Evolutionary conservation across 1,140 invertebrate species (phyloP).

Genomic region (Epicauta chinensis): DNA sequence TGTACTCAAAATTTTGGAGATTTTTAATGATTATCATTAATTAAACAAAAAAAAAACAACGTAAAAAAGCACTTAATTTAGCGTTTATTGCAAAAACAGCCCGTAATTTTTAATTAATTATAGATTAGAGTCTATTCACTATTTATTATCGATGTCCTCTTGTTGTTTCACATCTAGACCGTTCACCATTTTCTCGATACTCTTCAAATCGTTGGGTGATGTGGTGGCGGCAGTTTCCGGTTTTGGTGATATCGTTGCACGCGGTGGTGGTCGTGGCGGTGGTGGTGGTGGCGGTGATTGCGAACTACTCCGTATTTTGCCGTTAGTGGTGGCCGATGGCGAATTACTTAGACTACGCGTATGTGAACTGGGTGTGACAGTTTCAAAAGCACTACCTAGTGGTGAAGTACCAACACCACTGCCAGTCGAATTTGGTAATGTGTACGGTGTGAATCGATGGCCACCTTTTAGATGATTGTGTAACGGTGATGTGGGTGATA

Average conservation of each 20-base stretch:
- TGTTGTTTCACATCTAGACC: slow-evolving; percentile 71
- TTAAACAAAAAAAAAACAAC: too few relatives aligned
- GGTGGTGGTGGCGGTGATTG: slow-evolving; percentile 49
- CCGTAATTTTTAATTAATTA: neutral
- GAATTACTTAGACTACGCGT: slow-evolving; percentile 63
- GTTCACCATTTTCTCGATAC: slow-evolving; percentile 96
- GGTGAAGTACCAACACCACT: slow-evolving; percentile 47
- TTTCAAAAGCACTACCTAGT: slow-evolving; percentile 74
- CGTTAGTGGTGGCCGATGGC: slow-evolving; percentile 37
- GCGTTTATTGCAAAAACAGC: slow-evolving; percentile 1
- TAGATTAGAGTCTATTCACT: slow-evolving; percentile 8
- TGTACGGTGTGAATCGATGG: slow-evolving; percentile 80
- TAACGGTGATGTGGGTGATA: slow-evolving; percentile 44
- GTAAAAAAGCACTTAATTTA: too few relatives aligned
- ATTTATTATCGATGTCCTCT: slow-evolving; percentile 30
- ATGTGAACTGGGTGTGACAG: slow-evolving; percentile 64
- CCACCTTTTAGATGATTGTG: slow-evolving; percentile 48
- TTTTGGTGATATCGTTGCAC: slow-evolving; percentile 41
- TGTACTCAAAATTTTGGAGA: too few relatives aligned
- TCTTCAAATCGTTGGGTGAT: slow-evolving; percentile 75
- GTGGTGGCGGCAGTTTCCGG: slow-evolving; percentile 36
- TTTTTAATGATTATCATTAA: too few relatives aligned
- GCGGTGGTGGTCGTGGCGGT: slow-evolving; percentile 47
- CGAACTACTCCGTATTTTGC: slow-evolving; percentile 43
- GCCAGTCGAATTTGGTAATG: slow-evolving; percentile 50